phyloP scores from a whole-genome alignment of 2,888 invertebrate genomes.

The Lasioglossum pauxillum region DNA sequence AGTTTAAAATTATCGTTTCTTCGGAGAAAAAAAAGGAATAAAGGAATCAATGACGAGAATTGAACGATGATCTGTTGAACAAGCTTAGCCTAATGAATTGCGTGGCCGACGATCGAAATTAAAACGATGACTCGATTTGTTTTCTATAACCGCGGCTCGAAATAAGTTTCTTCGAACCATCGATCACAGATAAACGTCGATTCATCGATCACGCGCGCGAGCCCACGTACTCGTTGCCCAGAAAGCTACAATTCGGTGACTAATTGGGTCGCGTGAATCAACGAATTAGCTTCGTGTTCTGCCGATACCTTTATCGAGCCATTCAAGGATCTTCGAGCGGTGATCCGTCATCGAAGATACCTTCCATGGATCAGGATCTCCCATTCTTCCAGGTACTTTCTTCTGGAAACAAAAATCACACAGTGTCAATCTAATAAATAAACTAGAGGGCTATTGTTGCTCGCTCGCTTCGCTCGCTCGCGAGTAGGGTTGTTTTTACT shows the following conservation, averaged over 20 bases:
- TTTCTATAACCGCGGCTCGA: background rate
- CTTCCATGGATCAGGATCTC: background rate
- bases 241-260: constrained; percentile 9
- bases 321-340: background rate
- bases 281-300: constrained; percentile 11
- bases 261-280: constrained; percentile 32
- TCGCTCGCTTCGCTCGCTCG: too few species aligned
- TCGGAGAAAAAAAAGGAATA: background rate
- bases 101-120: background rate
- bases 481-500: too few species aligned
- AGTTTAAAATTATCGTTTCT: background rate
- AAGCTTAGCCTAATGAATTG: background rate
- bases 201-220: constrained; percentile 15
- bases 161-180: constrained; percentile 30
- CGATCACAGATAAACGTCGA: constrained; percentile 27
- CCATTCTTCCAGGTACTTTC: background rate
- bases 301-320: background rate
- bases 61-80: background rate
- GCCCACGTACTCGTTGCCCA: constrained; percentile 19
- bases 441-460: too few species aligned
- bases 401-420: background rate
- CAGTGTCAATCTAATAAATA: too few species aligned
- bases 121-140: constrained; percentile 5
- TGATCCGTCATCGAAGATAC: constrained; percentile 6
- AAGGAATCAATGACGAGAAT: background rate